Percentiles rank a stretch among this genome's conserved stretches.
Evolutionary conservation across 2,797 vertebrate species (phyloP).

Genomic region (Mionectes olivaceus): DNA sequence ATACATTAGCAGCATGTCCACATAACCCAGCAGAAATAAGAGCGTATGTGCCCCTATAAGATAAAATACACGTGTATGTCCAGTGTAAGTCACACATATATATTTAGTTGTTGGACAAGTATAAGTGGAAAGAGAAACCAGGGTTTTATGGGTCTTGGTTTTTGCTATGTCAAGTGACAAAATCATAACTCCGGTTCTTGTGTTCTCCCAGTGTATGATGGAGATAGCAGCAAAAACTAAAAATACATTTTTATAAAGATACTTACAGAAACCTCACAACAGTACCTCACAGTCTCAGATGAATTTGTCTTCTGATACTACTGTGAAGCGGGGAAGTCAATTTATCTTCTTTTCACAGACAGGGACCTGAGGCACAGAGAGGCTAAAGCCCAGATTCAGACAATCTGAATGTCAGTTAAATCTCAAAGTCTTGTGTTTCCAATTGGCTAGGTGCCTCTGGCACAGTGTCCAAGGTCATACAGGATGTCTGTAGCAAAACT

Average conservation of each 20-base stretch:
- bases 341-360: slow-evolving; percentile 62
- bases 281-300: not conserved
- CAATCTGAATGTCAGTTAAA: slow-evolving; percentile 41
- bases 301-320: slow-evolving; percentile 25
- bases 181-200: not conserved
- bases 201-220: not conserved
- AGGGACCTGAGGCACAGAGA: slow-evolving; percentile 38
- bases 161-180: not conserved
- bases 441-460: slow-evolving; percentile 44
- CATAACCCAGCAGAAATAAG: not conserved
- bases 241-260: not conserved
- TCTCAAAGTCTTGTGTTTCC: slow-evolving; percentile 33
- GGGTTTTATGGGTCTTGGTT: not conserved
- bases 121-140: not conserved
- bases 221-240: not conserved
- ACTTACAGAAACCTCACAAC: not conserved
- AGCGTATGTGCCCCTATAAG: fast-evolving
- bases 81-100: fast-evolving
- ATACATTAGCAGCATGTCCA: not conserved
- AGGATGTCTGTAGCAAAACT: slow-evolving; percentile 10
- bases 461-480: slow-evolving; percentile 5
- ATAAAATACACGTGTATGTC: not conserved
- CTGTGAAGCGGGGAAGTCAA: slow-evolving; percentile 16
- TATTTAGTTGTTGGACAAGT: not conserved
- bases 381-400: slow-evolving; percentile 40